Evolutionary conservation across 2,888 invertebrate species (phyloP), one percentile per base, ranked within the genome.

Genomic region (Tethea ocularis): DNA sequence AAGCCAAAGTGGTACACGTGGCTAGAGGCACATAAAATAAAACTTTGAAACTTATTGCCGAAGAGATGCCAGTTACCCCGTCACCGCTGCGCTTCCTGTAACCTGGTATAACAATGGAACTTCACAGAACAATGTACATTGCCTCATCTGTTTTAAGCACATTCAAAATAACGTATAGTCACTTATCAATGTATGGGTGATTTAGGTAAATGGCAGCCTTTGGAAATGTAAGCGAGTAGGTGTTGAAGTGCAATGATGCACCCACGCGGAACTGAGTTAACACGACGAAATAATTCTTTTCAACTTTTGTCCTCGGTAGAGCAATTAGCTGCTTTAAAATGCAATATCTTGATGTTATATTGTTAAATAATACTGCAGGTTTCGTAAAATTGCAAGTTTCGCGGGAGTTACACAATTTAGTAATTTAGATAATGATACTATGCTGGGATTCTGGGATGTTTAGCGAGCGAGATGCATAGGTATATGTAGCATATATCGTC

Each of bases 11-110:
- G 67, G 64, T 64, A 71, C 83, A 83, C 80, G 81, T 80, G 83
- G n/a, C 29, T 15, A 26, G 26, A 17, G 26, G n/a, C 72, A 72
- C 61, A 69, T 70, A 68, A 79, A 81, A 85, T 85, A 84, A 83
- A 85, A 84, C 82, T 77, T 67, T 64, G 68, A 75, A 83, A 82
- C 78, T 82, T 83, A 84, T 80, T 77, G 75, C 74, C 71, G 64
- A 72, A 68, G 70, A 71, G 75, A 73, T 76, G 79, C 75, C 75
- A 72, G 65, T 58, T 64, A 54, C 62, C 67, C 59, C 57, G 60
- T 29, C 64, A 62, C 65, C 53, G 60, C 13, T 17, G 17, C 63
- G 64, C 69, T 72, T 68, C 70, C 66, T 65, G 65, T 61, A 61
- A 64, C 60, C 60, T 61, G 1, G 51, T 57, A 24, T 8, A 52